These are phyloP conservation scores for Notechis scutatus DNA, from an alignment of 2,113 vertebrate species.

Conservation along the genomic window DNA sequence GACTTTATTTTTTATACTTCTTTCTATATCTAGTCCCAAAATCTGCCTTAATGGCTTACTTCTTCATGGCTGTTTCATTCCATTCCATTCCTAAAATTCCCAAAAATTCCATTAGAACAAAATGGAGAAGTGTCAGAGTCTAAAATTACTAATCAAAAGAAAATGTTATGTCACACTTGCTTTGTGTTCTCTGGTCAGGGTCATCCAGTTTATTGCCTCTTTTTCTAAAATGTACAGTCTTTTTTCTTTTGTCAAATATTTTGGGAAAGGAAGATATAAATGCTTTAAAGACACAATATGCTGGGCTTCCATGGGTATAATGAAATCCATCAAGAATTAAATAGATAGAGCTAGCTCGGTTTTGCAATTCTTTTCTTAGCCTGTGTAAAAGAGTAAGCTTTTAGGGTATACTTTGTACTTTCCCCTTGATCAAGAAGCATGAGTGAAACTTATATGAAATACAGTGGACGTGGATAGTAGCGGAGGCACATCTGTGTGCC, in stretches of 20 bases:
- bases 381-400: not conserved
- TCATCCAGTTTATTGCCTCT: not conserved
- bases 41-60: not conserved
- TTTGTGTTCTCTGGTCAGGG: not conserved
- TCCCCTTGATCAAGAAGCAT: not conserved
- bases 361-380: not conserved
- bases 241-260: not conserved
- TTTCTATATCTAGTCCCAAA: not conserved
- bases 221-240: not conserved
- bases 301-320: not conserved
- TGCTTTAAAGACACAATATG: not conserved
- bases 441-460: not conserved
- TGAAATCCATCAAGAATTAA: not conserved
- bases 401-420: not conserved
- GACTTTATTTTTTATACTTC: not conserved
- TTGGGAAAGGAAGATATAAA: not conserved
- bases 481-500: not conserved
- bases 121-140: not conserved
- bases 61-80: not conserved
- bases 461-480: not conserved
- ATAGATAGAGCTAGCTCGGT: not conserved
- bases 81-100: no score
- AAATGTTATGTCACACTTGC: not conserved
- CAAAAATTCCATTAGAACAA: not conserved
- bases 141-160: not conserved